Evolutionary conservation across 2,888 invertebrate genomes (phyloP), one percentile per base, ranked within the genome.

Genomic region (Trachelus stipa): DNA sequence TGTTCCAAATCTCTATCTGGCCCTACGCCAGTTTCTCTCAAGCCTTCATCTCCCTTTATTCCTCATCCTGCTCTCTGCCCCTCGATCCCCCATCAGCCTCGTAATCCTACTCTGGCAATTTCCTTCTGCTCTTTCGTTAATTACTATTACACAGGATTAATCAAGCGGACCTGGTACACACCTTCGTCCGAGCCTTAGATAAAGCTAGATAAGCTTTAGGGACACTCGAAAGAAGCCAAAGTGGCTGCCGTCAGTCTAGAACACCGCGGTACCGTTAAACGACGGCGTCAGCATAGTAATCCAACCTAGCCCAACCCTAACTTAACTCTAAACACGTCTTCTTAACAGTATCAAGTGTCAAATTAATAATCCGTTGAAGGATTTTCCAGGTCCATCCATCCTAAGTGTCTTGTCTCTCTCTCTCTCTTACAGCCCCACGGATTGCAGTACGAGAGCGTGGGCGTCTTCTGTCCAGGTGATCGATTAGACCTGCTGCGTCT

Each of bases 381-480:
- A 40, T 15, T 23, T 40, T 40, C 40, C 15, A 40, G 15, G 23
- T 40, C 15, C 15, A 40, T 40, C 40, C 6, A 23, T 40, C 9
- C 40, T 40, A 23, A 40, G 23, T 23, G 33, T 30, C 69, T 12
- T 69, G 33, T 69, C 69, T 33, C 33, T 69, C 71, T 71, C 69
- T 78, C 75, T 33, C 78, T 78, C 73, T 93, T 94, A 74, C 92
- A 97, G 96, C 96, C 96, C 79, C 95, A 96, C 92, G 95, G 95
- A 88, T 94, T 94, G 88, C 93, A 95, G 85, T 96, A 96, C 93
- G 97, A 96, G 92, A 96, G 96, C 91, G 95, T 97, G 91, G 96
- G 96, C 84, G 95, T 96, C 82, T 97, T 97, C 92, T 97, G 96
- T 92, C 97, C 97, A 76, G 94, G 95, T 88, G 95, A 95, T 89